A percentile compares a stretch with the other conserved stretches of the same genome.
Evolutionary conservation across 2,797 vertebrate species (phyloP).

Genomic region (Huso huso): DNA sequence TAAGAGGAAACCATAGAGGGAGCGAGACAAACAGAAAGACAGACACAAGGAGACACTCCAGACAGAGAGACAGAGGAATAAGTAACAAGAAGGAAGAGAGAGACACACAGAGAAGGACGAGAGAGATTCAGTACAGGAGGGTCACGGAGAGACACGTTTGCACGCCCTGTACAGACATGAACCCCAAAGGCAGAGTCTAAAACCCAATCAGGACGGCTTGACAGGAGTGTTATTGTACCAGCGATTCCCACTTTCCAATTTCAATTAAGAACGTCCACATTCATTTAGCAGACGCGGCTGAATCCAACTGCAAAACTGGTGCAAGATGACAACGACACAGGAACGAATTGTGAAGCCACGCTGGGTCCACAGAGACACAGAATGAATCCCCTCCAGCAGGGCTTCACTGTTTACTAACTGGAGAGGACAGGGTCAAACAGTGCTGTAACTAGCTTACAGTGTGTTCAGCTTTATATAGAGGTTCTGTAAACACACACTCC

Average conservation of each 20-base stretch:
- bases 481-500: too few relatives aligned
- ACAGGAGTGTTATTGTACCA: slow-evolving; percentile 11
- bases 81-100: not conserved
- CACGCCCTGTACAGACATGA: not conserved
- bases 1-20: too few relatives aligned
- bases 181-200: slow-evolving; percentile 8
- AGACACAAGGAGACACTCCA: not conserved
- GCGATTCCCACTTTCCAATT: slow-evolving; percentile 23
- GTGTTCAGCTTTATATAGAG: too few relatives aligned
- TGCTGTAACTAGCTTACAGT: too few relatives aligned
- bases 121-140: not conserved
- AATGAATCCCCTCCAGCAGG: too few relatives aligned
- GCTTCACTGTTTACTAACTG: too few relatives aligned
- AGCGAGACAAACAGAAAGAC: not conserved
- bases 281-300: slow-evolving; percentile 28
- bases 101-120: not conserved
- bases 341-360: too few relatives aligned
- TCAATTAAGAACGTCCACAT: slow-evolving; percentile 29
- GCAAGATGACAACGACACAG: not conserved
- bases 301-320: slow-evolving; percentile 11
- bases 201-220: slow-evolving; percentile 17
- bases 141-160: not conserved
- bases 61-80: not conserved
- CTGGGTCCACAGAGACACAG: too few relatives aligned
- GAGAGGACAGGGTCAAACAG: too few relatives aligned